A percentile compares a stretch with the other conserved stretches of the same genome.
These are phyloP conservation scores for Distichodus sexfasciatus DNA, from an alignment of 2,797 vertebrate species.

Conservation along the genomic window DNA sequence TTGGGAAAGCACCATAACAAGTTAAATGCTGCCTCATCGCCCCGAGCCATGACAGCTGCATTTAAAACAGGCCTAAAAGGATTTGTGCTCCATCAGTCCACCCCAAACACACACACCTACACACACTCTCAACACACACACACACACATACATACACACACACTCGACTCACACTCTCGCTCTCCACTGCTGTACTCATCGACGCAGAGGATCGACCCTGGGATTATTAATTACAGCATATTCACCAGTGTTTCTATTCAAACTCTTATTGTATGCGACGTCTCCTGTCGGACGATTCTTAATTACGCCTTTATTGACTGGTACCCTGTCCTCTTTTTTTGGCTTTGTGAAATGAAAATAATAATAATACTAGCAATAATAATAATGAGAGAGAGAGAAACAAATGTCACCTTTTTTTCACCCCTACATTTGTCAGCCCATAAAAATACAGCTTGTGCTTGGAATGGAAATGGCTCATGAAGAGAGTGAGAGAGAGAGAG, in stretches of 20 bases:
- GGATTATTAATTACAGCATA: conserved; percentile 35
- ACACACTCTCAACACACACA: conserved; percentile 6
- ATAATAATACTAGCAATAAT: conserved; percentile 28
- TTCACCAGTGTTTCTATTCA: conserved; percentile 33
- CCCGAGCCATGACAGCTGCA: conserved; percentile 31
- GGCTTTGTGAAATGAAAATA: conserved; percentile 21
- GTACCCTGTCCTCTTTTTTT: conserved; percentile 18
- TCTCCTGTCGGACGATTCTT: conserved; percentile 31
- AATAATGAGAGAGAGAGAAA: conserved; percentile 51
- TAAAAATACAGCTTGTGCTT: conserved; percentile 77
- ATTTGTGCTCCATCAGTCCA: conserved; percentile 18
- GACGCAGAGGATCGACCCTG: no score
- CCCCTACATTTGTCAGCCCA: conserved; percentile 69
- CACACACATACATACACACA: no score
- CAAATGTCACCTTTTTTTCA: conserved; percentile 54
- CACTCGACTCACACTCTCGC: conserved; percentile 14
- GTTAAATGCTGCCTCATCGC: conserved; percentile 59
- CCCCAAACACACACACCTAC: conserved; percentile 2
- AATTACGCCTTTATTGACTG: conserved; percentile 39
- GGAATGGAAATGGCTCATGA: conserved; percentile 78
- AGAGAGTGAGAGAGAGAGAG: conserved; percentile 52
- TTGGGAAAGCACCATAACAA: conserved; percentile 71
- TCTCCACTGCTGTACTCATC: conserved; percentile 28
- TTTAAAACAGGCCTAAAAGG: conserved; percentile 27
- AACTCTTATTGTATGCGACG: conserved; percentile 31